phyloP scores from a whole-genome alignment of 2,888 invertebrate genomes.

The Nomada flava region DNA sequence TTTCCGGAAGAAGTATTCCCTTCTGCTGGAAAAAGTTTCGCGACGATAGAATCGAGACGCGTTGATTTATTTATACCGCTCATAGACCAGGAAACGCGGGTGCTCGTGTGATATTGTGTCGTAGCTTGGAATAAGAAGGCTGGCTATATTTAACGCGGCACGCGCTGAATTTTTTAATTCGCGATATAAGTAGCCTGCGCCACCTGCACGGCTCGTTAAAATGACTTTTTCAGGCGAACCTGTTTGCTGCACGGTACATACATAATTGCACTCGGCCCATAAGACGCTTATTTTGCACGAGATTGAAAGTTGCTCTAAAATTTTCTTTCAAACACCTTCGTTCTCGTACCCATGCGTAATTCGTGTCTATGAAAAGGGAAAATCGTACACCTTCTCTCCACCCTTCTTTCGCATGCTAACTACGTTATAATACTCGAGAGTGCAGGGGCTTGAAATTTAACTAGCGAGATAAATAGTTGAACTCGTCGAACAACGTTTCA shows the following conservation, averaged over 20 bases:
- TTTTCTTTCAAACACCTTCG: background rate
- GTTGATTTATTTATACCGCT: constrained; percentile 36
- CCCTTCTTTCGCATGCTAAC: background rate
- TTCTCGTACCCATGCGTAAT: background rate
- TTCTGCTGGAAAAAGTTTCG: background rate
- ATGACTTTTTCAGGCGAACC: constrained; percentile 1
- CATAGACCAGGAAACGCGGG: constrained; percentile 41
- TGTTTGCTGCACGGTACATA: too few species aligned
- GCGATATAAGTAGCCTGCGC: constrained; percentile 21
- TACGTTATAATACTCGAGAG: background rate
- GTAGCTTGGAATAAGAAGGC: constrained; percentile 21
- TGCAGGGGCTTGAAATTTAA: background rate
- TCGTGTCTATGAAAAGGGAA: too few species aligned
- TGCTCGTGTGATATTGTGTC: background rate
- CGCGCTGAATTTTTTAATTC: constrained; percentile 36
- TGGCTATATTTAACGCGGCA: constrained; percentile 29
- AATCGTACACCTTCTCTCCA: background rate
- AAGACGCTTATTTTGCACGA: constrained; percentile 3
- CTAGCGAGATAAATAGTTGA: background rate
- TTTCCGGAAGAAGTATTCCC: too few species aligned
- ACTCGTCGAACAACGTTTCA: background rate
- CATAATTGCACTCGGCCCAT: background rate
- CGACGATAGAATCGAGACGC: constrained; percentile 3
- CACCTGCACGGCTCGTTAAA: constrained; percentile 27
- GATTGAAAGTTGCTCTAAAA: constrained; percentile 22